These are phyloP conservation scores for Tapirus indicus DNA, from an alignment of 2,797 vertebrate species.

Conservation along the genomic window DNA sequence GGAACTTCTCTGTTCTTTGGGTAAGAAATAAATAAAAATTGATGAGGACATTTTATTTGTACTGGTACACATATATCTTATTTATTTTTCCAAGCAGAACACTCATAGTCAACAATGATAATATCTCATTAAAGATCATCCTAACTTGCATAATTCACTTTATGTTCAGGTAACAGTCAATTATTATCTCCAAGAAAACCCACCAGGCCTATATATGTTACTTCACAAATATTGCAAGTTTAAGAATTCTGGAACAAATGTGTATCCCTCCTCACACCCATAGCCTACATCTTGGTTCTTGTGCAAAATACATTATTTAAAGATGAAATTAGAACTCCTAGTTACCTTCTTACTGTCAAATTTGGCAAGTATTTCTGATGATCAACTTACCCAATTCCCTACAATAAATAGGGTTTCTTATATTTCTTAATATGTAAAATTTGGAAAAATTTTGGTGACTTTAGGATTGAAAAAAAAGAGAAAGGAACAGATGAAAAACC, in stretches of 20 bases:
- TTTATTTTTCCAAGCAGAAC: background rate
- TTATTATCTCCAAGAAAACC: background rate
- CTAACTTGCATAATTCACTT: background rate
- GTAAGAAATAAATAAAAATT: slow-evolving; percentile 10
- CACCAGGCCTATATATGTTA: background rate
- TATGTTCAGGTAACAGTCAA: background rate
- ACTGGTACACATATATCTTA: background rate
- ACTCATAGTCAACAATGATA: background rate
- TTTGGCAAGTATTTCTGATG: background rate
- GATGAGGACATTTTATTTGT: background rate
- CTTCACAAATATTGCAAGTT: background rate
- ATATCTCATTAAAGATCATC: background rate
- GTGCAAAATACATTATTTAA: background rate
- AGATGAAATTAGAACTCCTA: background rate
- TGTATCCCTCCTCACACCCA: background rate
- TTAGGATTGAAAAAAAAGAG: slow-evolving; percentile 33
- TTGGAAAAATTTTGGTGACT: slow-evolving; percentile 52
- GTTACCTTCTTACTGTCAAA: background rate
- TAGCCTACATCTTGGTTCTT: background rate
- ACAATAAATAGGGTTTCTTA: background rate
- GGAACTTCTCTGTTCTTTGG: background rate
- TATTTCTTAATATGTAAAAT: slow-evolving; percentile 50
- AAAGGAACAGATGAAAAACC: slow-evolving; percentile 54
- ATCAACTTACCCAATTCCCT: background rate
- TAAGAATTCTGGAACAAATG: background rate